Conservation (phyloP, 30 jellyfish, hydroid and myxozoan genomes). For the Aurelia aurita complex sp. Pacific region DNA sequence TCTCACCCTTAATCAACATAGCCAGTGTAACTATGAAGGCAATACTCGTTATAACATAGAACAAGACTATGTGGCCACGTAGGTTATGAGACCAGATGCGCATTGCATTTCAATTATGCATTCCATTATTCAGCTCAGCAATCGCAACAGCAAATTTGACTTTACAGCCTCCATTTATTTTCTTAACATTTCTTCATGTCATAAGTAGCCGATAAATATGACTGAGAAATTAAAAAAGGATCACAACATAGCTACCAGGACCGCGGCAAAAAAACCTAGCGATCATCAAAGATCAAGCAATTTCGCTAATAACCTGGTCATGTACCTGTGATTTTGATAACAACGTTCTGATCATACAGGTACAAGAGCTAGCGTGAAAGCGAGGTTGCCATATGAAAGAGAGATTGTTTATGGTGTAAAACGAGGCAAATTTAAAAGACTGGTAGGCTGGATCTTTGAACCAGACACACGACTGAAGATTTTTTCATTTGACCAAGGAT, state of each 20-base stretch:
- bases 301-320: conserved; percentile 7
- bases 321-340: conserved; percentile 8
- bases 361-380: neutral
- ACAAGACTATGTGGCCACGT: conserved; percentile 48
- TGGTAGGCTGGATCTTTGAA: too few relatives aligned
- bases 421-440: too few relatives aligned
- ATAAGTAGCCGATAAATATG: too few relatives aligned
- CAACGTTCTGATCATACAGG: conserved; percentile 37
- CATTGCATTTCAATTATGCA: conserved; percentile 39
- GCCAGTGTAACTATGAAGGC: conserved; percentile 44
- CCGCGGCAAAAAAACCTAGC: neutral
- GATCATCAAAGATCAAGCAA: conserved; percentile 33
- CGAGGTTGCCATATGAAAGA: too few relatives aligned
- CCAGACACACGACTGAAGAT: too few relatives aligned
- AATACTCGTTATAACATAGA: conserved; percentile 18
- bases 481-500: too few relatives aligned
- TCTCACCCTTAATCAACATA: conserved; percentile 57
- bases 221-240: too few relatives aligned
- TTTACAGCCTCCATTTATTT: too few relatives aligned
- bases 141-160: too few relatives aligned
- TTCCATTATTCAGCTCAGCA: neutral
- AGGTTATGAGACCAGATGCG: conserved; percentile 28
- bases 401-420: too few relatives aligned
- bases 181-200: too few relatives aligned
- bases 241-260: too few relatives aligned